Percentiles rank a stretch among this genome's conserved stretches.
These are phyloP conservation scores for Tor tambroides DNA, from an alignment of 2,113 vertebrate species.

Conservation along the genomic window DNA sequence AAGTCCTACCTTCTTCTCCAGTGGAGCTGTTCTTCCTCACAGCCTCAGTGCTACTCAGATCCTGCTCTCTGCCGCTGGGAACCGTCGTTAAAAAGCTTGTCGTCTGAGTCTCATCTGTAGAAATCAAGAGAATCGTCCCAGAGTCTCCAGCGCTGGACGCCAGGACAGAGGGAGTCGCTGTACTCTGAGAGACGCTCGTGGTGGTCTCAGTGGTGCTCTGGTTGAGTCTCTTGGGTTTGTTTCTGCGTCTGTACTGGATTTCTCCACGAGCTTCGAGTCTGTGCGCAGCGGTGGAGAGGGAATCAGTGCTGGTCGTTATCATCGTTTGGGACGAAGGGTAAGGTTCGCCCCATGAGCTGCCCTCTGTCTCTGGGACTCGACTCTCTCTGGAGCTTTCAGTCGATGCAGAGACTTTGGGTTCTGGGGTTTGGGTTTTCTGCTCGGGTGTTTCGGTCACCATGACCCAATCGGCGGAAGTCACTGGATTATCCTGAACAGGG, in stretches of 20 bases:
- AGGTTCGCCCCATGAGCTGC: conserved; percentile 59
- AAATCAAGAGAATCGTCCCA: conserved; percentile 60
- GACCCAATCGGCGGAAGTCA: conserved; percentile 41
- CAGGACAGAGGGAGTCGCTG: conserved; percentile 7
- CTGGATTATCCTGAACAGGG: not conserved
- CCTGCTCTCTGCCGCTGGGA: conserved; percentile 51
- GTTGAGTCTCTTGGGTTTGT: conserved; percentile 66
- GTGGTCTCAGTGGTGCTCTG: conserved; percentile 63
- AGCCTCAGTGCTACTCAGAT: conserved; percentile 61
- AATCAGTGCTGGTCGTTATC: not conserved
- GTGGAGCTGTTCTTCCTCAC: conserved; percentile 62
- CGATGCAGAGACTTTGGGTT: conserved; percentile 11
- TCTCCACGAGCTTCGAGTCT: conserved; percentile 71
- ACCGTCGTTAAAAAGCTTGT: conserved; percentile 68
- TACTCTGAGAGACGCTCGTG: not conserved
- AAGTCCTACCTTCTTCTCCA: conserved; percentile 62
- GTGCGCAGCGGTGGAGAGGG: not conserved
- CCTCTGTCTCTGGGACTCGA: conserved; percentile 66
- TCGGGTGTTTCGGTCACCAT: conserved; percentile 23
- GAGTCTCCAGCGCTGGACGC: not conserved
- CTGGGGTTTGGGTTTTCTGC: not conserved
- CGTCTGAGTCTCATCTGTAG: conserved; percentile 59
- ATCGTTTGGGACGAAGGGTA: not conserved
- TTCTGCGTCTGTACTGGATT: conserved; percentile 70
- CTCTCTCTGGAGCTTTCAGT: conserved; percentile 58